These are phyloP conservation scores for Sycophaga agraensis DNA, from an alignment of 1,140 invertebrate genomes.

Conservation along the genomic window DNA sequence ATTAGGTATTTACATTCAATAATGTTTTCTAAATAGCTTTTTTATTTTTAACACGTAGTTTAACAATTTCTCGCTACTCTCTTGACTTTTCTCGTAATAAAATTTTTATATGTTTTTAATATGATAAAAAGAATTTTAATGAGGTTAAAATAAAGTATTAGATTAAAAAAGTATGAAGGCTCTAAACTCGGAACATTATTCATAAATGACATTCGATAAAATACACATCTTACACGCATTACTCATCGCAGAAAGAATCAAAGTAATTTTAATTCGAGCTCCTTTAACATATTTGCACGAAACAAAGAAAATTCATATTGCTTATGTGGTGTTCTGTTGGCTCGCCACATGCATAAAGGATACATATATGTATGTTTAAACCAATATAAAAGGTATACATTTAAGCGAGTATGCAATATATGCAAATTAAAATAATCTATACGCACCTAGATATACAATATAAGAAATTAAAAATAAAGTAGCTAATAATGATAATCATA, in stretches of 20 bases:
- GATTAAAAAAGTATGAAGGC: background rate
- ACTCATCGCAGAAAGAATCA: slow-evolving; percentile 20
- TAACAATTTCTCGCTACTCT: background rate
- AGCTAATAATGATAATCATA: slow-evolving; percentile 22
- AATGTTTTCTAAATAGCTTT: background rate
- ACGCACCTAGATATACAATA: slow-evolving; percentile 3
- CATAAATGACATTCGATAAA: background rate
- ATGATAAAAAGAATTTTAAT: slow-evolving; percentile 1
- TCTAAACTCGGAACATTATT: slow-evolving; percentile 12
- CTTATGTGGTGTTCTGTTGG: background rate
- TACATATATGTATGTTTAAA: background rate
- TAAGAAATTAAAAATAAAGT: slow-evolving; percentile 22
- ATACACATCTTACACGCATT: background rate
- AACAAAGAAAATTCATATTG: slow-evolving; percentile 5
- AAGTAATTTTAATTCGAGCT: too few species aligned
- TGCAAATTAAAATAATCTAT: slow-evolving; percentile 10
- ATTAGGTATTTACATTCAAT: slow-evolving; percentile 19
- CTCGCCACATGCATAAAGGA: slow-evolving; percentile 8
- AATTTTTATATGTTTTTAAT: slow-evolving; percentile 8
- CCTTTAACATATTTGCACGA: background rate
- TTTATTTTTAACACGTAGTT: background rate
- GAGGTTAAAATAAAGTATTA: background rate
- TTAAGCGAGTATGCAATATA: slow-evolving; percentile 3
- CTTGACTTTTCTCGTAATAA: slow-evolving; percentile 1
- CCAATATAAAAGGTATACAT: slow-evolving; percentile 8